Percentiles rank a stretch among this genome's conserved stretches.
These are phyloP conservation scores for Cynodonichthys magdalenae DNA, from an alignment of 2,797 vertebrate genomes.

Conservation along the genomic window DNA sequence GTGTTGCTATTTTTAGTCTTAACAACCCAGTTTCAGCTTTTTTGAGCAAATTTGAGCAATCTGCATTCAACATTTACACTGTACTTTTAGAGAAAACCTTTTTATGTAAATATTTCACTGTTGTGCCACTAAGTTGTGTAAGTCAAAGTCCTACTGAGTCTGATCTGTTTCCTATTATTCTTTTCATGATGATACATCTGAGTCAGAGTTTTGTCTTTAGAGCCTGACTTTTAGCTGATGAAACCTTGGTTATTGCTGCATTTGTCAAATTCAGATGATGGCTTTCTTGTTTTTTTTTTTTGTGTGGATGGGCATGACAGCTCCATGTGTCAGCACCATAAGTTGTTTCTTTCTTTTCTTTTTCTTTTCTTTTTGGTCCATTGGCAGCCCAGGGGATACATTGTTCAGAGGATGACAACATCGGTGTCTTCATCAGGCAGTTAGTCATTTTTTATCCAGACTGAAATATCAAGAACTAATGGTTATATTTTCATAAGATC, in stretches of 20 bases:
- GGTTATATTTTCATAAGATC: neutral
- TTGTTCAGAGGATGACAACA: neutral
- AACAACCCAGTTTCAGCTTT: no score
- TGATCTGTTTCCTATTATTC: neutral
- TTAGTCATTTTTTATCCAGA: neutral
- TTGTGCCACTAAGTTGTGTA: no score
- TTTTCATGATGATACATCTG: neutral
- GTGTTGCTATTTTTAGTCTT: no score
- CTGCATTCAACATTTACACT: no score
- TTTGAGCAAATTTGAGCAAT: no score
- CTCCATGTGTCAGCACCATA: neutral
- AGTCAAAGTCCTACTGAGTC: no score
- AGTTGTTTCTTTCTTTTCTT: conserved; percentile 12
- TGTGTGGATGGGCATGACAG: conserved; percentile 8
- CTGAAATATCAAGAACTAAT: conserved; percentile 13
- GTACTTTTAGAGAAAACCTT: no score
- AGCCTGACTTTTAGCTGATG: conserved; percentile 15
- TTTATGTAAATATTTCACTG: no score
- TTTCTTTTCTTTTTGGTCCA: conserved; percentile 7
- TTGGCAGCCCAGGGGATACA: neutral
- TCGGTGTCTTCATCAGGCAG: neutral
- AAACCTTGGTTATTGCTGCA: conserved; percentile 18
- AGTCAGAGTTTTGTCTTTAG: neutral
- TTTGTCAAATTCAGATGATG: conserved; percentile 18
- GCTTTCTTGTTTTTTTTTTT: conserved; percentile 15